These are phyloP conservation scores for Saguinus imperator DNA, from an alignment of 2,113 vertebrate species.

Conservation along the genomic window DNA sequence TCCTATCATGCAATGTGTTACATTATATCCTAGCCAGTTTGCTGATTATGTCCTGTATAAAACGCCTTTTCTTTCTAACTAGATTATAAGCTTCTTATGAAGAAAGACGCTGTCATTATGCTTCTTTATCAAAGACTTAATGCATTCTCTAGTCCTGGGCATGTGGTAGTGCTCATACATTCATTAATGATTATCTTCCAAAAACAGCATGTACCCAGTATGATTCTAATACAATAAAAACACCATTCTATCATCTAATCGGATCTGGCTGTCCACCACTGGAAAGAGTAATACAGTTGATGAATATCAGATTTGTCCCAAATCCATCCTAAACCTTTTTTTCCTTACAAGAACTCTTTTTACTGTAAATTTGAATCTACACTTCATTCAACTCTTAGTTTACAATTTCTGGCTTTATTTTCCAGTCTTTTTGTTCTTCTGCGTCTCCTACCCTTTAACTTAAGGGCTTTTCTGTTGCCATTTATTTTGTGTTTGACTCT, in stretches of 20 bases:
- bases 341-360: background rate
- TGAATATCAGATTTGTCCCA: background rate
- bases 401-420: background rate
- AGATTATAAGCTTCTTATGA: constrained; percentile 26
- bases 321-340: background rate
- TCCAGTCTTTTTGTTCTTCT: background rate
- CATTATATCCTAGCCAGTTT: background rate
- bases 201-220: background rate
- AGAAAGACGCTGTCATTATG: background rate
- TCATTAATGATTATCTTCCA: background rate
- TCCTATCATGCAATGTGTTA: background rate
- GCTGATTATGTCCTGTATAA: background rate
- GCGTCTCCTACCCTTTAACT: background rate
- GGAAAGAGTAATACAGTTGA: background rate
- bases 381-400: background rate
- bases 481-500: background rate
- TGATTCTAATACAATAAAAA: background rate
- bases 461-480: background rate
- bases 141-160: background rate
- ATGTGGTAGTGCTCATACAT: background rate
- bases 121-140: constrained; percentile 41
- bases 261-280: background rate
- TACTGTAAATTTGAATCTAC: background rate
- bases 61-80: constrained; percentile 2
- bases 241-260: background rate